phyloP scores from a whole-genome alignment of 1,140 invertebrate genomes.

The Drosophila neocordata region DNA sequence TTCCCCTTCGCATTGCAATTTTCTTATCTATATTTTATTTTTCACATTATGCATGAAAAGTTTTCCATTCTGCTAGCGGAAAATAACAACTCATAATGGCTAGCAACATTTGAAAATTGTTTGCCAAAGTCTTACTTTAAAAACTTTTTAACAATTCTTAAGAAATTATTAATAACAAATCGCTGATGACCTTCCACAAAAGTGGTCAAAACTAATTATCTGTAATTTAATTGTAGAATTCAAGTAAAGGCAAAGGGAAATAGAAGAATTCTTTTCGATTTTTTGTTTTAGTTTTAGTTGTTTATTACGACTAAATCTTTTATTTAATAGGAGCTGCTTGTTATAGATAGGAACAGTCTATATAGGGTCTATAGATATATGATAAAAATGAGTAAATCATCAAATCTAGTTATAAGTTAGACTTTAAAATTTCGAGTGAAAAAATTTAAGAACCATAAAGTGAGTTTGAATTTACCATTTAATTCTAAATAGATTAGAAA shows the following conservation, averaged over 20 bases:
- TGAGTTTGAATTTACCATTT: too few relatives aligned
- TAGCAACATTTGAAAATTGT: constrained; percentile 60
- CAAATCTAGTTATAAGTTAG: too few relatives aligned
- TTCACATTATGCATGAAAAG: constrained; percentile 14
- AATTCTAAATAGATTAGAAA: too few relatives aligned
- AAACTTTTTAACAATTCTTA: neutral
- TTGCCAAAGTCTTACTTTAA: constrained; percentile 45
- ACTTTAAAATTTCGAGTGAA: too few relatives aligned
- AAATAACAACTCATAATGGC: constrained; percentile 21
- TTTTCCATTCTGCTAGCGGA: constrained; percentile 12
- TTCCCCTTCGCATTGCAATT: constrained; percentile 6
- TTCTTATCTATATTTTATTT: constrained; percentile 10
- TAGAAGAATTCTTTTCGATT: neutral
- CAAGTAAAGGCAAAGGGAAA: neutral
- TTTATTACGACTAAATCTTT: too few relatives aligned
- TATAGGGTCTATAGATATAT: too few relatives aligned
- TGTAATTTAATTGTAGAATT: constrained; percentile 61
- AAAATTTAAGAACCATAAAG: too few relatives aligned
- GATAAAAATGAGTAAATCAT: too few relatives aligned
- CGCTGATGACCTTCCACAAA: neutral
- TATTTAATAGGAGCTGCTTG: too few relatives aligned
- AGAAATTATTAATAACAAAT: constrained; percentile 3
- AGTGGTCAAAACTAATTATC: neutral
- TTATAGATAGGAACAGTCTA: too few relatives aligned
- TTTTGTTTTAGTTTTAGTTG: too few relatives aligned